phyloP scores from a whole-genome alignment of 2,888 invertebrate species.

The Furcula furcula region DNA sequence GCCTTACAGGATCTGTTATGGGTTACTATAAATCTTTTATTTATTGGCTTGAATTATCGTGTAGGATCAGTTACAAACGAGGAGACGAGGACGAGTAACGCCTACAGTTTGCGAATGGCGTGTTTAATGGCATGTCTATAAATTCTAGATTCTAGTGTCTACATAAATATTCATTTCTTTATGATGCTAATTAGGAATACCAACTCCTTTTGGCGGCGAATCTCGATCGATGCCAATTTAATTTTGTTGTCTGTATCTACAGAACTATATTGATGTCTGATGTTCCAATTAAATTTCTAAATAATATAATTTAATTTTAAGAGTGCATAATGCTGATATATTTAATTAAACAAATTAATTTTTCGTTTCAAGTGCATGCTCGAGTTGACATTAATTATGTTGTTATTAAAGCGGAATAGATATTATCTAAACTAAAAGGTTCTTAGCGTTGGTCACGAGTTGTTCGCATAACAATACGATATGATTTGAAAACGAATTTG shows the following conservation, averaged over 20 bases:
- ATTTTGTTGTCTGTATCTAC: too few relatives aligned
- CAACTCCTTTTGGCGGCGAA: too few relatives aligned
- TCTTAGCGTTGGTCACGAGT: slow-evolving; percentile 1
- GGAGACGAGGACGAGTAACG: slow-evolving; percentile 10
- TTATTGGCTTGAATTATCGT: slow-evolving; percentile 22
- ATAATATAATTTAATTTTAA: too few relatives aligned
- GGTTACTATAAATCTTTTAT: slow-evolving; percentile 23
- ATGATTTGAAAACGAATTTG: neutral
- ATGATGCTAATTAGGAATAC: neutral
- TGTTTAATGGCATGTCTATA: slow-evolving; percentile 5
- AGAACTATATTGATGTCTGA: too few relatives aligned
- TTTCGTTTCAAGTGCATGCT: neutral
- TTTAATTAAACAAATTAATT: too few relatives aligned
- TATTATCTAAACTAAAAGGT: neutral
- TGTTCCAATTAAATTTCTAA: too few relatives aligned
- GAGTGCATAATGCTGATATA: too few relatives aligned
- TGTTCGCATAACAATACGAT: neutral
- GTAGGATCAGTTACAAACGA: slow-evolving; percentile 18
- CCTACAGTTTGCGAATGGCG: slow-evolving; percentile 9
- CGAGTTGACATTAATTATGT: neutral
- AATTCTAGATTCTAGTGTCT: too few relatives aligned
- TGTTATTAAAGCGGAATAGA: neutral
- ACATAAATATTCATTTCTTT: slow-evolving; percentile 2
- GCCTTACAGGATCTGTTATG: slow-evolving; percentile 11
- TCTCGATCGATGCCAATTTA: too few relatives aligned